A percentile compares a stretch with the other conserved stretches of the same genome.
phyloP scores from a whole-genome alignment of 2,113 vertebrate species.

The Anthoscopus minutus region DNA sequence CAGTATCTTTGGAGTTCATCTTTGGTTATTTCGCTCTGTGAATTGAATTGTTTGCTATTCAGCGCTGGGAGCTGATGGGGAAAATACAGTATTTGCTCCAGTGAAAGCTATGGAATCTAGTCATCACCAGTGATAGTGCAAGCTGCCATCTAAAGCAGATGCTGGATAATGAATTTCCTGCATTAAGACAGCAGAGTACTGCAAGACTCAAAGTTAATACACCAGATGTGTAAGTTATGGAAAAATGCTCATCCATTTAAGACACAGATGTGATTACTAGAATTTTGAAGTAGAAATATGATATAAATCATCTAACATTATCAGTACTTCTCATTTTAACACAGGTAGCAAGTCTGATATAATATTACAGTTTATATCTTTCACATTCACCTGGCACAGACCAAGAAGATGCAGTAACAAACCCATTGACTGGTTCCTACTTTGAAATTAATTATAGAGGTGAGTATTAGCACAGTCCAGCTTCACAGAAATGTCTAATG shows the following conservation, averaged over 20 bases:
- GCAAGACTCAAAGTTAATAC: background rate
- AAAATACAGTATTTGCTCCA: conserved; percentile 34
- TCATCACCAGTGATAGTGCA: conserved; percentile 46
- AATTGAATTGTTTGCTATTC: conserved; percentile 47
- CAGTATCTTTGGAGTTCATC: background rate
- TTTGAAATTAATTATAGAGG: background rate
- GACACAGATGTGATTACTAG: background rate
- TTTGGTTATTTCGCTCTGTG: background rate
- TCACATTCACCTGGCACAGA: background rate
- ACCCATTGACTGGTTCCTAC: background rate
- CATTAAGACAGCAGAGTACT: conserved; percentile 46
- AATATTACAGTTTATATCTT: background rate
- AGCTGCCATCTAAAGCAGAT: conserved; percentile 62
- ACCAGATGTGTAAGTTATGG: conserved; percentile 6
- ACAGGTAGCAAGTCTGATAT: background rate
- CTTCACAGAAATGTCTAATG: background rate
- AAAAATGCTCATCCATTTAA: conserved; percentile 5
- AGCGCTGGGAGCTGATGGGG: conserved; percentile 30
- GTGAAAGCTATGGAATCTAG: conserved; percentile 17
- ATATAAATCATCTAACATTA: background rate
- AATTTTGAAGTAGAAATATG: background rate
- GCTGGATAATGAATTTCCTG: conserved; percentile 59
- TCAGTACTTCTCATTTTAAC: background rate
- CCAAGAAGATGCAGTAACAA: background rate
- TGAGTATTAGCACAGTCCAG: background rate